Conservation (phyloP, 2,113 vertebrate species). For the Tenrec ecaudatus region DNA sequence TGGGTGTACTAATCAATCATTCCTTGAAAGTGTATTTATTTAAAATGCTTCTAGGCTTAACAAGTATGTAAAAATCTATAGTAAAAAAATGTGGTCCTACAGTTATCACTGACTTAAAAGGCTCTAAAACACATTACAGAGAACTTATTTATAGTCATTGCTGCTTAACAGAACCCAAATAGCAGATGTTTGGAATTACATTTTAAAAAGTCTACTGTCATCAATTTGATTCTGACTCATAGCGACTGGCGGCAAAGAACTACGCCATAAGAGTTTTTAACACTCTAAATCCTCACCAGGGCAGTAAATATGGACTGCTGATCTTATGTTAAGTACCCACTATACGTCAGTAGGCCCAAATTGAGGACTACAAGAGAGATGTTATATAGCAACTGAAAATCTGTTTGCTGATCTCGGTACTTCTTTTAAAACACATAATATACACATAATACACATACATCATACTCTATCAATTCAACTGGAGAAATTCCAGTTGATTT, state of each 20-base stretch:
- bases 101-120: no score
- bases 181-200: constrained; percentile 19
- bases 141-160: constrained; percentile 28
- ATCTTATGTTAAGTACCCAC: no score
- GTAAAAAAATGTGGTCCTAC: constrained; percentile 27
- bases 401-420: constrained; percentile 30
- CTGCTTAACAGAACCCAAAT: not conserved
- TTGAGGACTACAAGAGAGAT: not conserved
- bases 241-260: no score
- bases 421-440: constrained; percentile 16
- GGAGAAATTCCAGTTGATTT: not conserved
- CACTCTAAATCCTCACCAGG: no score
- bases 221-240: no score
- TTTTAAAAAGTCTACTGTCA: not conserved
- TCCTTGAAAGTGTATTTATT: constrained; percentile 29
- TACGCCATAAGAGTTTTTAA: no score
- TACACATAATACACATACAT: not conserved
- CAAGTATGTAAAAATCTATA: not conserved
- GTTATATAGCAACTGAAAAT: constrained; percentile 48
- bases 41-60: constrained; percentile 31
- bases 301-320: no score
- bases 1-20: not conserved
- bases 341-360: no score
- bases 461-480: not conserved
- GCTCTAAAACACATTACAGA: constrained; percentile 6